phyloP scores from a whole-genome alignment of 2,797 vertebrate species.

The Darevskia mixta region DNA sequence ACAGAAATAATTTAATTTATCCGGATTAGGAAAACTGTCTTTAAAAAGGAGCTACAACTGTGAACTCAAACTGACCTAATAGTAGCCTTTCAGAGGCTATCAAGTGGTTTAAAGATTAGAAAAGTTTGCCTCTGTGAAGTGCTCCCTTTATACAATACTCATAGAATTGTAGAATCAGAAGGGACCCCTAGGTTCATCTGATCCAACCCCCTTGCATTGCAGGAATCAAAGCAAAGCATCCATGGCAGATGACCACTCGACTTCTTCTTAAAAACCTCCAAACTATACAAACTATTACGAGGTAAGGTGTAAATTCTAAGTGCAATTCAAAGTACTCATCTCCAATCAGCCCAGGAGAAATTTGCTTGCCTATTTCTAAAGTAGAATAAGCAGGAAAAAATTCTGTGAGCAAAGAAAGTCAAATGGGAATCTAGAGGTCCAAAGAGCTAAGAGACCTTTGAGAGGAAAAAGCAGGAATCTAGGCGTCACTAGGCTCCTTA shows the following conservation, averaged over 20 bases:
- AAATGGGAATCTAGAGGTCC: fast-evolving
- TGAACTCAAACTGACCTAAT: conserved; percentile 29
- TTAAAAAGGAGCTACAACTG: conserved; percentile 8
- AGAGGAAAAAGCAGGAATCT: background rate
- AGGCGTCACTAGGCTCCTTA: background rate
- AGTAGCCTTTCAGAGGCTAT: conserved; percentile 23
- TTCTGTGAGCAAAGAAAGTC: background rate
- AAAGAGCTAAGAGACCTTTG: background rate
- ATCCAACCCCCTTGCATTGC: too few species aligned
- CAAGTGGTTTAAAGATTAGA: conserved; percentile 45
- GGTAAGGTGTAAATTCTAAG: background rate
- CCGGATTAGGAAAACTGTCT: conserved; percentile 3
- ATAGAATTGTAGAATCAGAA: background rate
- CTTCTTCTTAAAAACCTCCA: too few species aligned
- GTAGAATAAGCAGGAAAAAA: background rate
- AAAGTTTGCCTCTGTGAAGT: conserved; percentile 32
- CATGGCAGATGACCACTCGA: too few species aligned
- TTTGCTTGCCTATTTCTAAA: background rate
- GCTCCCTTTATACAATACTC: conserved; percentile 29
- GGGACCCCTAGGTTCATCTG: too few species aligned
- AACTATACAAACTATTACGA: conserved; percentile 32
- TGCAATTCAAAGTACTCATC: background rate
- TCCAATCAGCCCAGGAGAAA: background rate
- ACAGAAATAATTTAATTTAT: conserved; percentile 1
- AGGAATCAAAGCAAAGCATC: too few species aligned